Base-by-base conservation (phyloP, 2,888 invertebrate species). In the Horisme vitalbata region DNA sequence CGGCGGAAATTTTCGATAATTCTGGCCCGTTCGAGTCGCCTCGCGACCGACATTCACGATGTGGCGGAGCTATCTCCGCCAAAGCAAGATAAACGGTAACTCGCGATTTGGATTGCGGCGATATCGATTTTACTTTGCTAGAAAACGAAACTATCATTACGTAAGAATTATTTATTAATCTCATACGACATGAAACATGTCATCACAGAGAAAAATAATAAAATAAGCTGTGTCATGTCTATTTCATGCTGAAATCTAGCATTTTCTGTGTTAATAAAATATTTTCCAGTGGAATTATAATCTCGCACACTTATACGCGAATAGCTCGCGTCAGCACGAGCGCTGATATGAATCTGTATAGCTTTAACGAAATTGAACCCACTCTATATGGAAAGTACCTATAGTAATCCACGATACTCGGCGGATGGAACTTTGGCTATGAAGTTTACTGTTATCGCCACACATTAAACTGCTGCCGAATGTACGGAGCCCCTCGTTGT, bases 361-460 rank as follows among this genome's bases (percentile, higher is more conserved):
- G 71, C 78, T 75, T 72, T 72, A 78, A 75, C 77, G 65, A 80
- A 82, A 83, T 83, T 80, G 79, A 73, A 79, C 69, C 65, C 73
- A 69, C 71, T 76, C 72, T 79, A 72, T 79, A 79, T 79, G 78
- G 78, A 78, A 79, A 79, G 79, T 75, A 49, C 49, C 44, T 48
- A 75, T 69, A 75, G 79, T 80, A 78, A 83, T 82, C 80, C 76
- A 68, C 71, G 75, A 69, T 81, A 75, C 78, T 79, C 75, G 65
- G 62, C 61, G 71, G 79, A 74, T 74, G 74, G 74, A 83, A 82
- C 75, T 83, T 82, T 70, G 79, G 80, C 84, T 77, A 83, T 86
- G 84, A 83, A 83, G 82, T 81, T 85, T 85, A 88, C 81, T 84
- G 84, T 87, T 87, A 88, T 85, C 69, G 79, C 68, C 67, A 57